Evolutionary conservation across 2,113 vertebrate genomes (phyloP).

Genomic region (Catharus fuscescens): DNA sequence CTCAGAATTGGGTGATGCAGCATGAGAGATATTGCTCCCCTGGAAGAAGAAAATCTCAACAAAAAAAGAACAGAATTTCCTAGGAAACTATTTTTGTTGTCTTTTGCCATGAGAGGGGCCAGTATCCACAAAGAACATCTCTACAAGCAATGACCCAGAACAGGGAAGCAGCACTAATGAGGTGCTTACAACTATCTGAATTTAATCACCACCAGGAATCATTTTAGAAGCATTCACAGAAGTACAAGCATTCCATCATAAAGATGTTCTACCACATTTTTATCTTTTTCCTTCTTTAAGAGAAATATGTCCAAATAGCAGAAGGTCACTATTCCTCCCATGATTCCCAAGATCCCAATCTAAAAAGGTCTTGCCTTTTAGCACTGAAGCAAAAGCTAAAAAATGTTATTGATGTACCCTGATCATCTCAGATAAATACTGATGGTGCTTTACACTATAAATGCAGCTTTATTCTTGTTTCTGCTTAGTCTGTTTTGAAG

Average conservation of each 20-base stretch:
- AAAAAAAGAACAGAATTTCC: not conserved
- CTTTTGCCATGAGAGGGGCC: not conserved
- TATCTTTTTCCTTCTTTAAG: not conserved
- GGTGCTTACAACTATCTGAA: not conserved
- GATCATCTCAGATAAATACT: not conserved
- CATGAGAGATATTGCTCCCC: not conserved
- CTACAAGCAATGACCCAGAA: not conserved
- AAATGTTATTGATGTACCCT: not conserved
- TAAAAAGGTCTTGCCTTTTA: not conserved
- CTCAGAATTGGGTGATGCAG: not conserved
- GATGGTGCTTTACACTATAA: not conserved
- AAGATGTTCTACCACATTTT: not conserved
- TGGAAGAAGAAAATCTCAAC: not conserved
- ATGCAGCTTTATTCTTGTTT: not conserved
- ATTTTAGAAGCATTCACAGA: not conserved
- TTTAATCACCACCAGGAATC: not conserved
- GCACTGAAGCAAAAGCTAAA: not conserved
- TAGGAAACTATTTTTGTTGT: not conserved
- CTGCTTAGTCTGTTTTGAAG: not conserved
- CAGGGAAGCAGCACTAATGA: not conserved
- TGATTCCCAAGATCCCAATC: not conserved
- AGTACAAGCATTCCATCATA: not conserved
- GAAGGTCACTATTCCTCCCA: not conserved
- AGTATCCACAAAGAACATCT: not conserved
- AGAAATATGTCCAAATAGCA: accelerated